Evolutionary conservation across 2,797 vertebrate species (phyloP), one percentile per base, ranked within the genome.

Genomic region (Rhynchonycteris naso): DNA sequence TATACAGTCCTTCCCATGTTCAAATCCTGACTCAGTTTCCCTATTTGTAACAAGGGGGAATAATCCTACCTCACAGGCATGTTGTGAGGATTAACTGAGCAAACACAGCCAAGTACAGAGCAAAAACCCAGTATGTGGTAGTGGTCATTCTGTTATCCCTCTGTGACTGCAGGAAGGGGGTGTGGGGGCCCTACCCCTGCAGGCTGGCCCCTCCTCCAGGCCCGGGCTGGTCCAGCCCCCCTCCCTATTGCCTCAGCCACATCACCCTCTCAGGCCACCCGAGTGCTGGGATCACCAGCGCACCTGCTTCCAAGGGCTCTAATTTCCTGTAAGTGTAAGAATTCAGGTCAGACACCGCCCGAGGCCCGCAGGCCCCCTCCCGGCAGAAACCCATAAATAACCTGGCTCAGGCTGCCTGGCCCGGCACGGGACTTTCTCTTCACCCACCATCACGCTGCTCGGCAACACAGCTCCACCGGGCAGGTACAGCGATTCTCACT

Each of bases 301-400:
- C 96, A 97, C 95, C 97, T 97, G 97, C 96, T 97, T 96, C 97
- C 63, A 59, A 89, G 50, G 95, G 95, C 95, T 97, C 97, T 89
- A 91, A 97, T 97, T 97, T 97, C 97, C 96, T 97, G 96, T 96
- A 94, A 96, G 97, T 96, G 95, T 97, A 94, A 96, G 95, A 97
- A 97, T 97, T 97, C 96, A 97, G 94, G 96, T 97, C 96, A 97
- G 97, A 96, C 96, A 66, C 54, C 10, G 95, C 97, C 94, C 2
- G 68, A 35, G 68, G 97, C 95, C 93, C 43, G 5, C 26, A n/a
- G 71, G 52, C 95, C 92, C 76, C 95, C 94, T 95, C 95, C 95
- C 76, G 0, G 75, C 54, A n/a, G 95, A 97, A 97, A 95, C 92
- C 95, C 96, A 96, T 97, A 97, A 97, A 97, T 97, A 97, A 95